Conservation (phyloP, 2,797 vertebrate species). For the Hemibagrus guttatus region DNA sequence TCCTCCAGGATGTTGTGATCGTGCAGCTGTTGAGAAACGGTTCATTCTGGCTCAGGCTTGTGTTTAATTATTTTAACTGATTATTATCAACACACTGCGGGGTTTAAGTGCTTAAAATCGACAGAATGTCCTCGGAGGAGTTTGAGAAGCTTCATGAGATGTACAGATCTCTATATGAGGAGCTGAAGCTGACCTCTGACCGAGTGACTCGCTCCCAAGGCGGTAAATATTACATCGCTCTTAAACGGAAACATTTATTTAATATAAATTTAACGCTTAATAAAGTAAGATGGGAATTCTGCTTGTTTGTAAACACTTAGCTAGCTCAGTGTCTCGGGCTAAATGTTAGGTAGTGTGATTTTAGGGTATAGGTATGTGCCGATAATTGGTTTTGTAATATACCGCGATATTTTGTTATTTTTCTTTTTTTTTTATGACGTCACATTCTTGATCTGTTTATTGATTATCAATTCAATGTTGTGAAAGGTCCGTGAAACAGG, state of each 20-base stretch:
- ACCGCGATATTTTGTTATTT: neutral
- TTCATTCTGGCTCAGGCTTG: neutral
- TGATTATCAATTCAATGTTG: neutral
- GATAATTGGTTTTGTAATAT: neutral
- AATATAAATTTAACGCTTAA: neutral
- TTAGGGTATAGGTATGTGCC: too few relatives aligned
- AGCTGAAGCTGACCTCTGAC: conserved; percentile 80
- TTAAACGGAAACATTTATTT: neutral
- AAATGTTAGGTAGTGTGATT: too few relatives aligned
- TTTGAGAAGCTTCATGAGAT: conserved; percentile 92
- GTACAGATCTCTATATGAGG: conserved; percentile 79
- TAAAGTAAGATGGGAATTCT: neutral
- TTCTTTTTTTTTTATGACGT: neutral
- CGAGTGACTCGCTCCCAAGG: conserved; percentile 70
- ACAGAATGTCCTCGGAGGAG: conserved; percentile 85
- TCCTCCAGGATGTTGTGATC: conserved; percentile 61
- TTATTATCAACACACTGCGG: neutral
- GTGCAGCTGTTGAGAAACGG: neutral
- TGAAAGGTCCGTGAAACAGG: neutral
- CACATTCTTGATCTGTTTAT: too few relatives aligned
- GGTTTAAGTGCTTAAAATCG: neutral
- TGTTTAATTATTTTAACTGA: neutral
- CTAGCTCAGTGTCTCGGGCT: too few relatives aligned
- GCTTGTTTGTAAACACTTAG: neutral
- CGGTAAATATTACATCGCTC: conserved; percentile 68